Conservation (phyloP, 2,797 vertebrate species). For the Apogon talboti region DNA sequence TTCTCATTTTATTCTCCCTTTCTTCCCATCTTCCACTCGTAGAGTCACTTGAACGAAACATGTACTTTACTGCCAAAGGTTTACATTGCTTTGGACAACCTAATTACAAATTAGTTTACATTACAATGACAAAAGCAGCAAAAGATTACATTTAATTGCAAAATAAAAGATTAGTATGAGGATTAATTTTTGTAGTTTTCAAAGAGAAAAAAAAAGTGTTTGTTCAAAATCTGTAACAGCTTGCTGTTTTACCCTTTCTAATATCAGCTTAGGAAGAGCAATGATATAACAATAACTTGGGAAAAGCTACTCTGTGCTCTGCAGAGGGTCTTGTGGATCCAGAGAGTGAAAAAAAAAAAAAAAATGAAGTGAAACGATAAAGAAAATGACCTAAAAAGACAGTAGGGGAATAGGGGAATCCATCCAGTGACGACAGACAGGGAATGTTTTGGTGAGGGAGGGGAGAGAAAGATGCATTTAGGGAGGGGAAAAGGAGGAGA, state of each 20-base stretch:
- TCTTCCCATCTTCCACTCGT: conserved; percentile 33
- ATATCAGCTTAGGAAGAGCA: background rate
- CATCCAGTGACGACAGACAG: conserved; percentile 40
- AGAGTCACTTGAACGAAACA: conserved; percentile 60
- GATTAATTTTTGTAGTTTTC: background rate
- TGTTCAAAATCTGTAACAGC: background rate
- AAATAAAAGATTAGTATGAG: background rate
- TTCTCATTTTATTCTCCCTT: conserved; percentile 20
- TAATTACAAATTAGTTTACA: background rate
- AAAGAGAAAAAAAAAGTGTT: background rate
- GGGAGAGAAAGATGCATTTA: conserved; percentile 3
- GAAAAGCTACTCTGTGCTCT: conserved; percentile 43
- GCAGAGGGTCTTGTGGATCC: conserved; percentile 28
- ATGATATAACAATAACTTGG: conserved; percentile 37
- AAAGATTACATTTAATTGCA: no score
- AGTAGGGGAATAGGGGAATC: conserved; percentile 24
- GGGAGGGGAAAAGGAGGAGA: conserved; percentile 26
- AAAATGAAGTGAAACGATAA: conserved; percentile 16
- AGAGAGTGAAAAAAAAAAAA: conserved; percentile 21
- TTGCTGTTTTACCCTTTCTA: background rate
- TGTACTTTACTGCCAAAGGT: conserved; percentile 22
- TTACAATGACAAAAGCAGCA: background rate
- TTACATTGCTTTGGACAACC: background rate
- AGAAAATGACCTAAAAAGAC: conserved; percentile 24
- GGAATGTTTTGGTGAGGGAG: conserved; percentile 29